phyloP scores from a whole-genome alignment of 2,888 invertebrate genomes.

The Acleris sparsana region DNA sequence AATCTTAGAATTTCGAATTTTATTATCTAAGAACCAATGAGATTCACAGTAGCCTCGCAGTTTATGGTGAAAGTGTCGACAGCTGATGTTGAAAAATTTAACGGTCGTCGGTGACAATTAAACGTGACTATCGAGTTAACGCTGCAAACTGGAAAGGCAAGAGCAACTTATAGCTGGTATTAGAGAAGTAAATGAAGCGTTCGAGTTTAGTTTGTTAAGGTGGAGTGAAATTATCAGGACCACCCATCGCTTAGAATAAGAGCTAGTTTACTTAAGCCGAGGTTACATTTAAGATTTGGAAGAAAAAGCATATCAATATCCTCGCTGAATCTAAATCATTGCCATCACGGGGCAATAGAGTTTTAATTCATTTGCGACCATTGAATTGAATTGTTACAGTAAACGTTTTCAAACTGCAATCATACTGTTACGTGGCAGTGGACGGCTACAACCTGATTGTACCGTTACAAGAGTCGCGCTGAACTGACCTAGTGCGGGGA shows the following conservation, averaged over 20 bases:
- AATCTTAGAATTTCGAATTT: neutral
- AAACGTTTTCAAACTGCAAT: slow-evolving; percentile 77
- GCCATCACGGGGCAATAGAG: slow-evolving; percentile 53
- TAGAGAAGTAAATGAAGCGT: slow-evolving; percentile 9
- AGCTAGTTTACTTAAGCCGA: slow-evolving; percentile 2
- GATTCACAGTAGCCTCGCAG: slow-evolving; percentile 1
- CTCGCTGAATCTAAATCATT: slow-evolving; percentile 29
- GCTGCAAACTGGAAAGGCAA: slow-evolving; percentile 20
- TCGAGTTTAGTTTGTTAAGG: slow-evolving; percentile 11
- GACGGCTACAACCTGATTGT: slow-evolving; percentile 79
- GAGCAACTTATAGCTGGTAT: slow-evolving; percentile 19
- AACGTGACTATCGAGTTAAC: slow-evolving; percentile 50
- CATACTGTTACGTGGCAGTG: slow-evolving; percentile 76
- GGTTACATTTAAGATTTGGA: slow-evolving; percentile 2
- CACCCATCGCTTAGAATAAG: slow-evolving; percentile 4
- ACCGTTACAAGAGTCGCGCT: slow-evolving; percentile 80
- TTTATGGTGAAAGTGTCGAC: slow-evolving; percentile 26
- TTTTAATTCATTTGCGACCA: slow-evolving; percentile 48
- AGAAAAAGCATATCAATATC: slow-evolving; percentile 11
- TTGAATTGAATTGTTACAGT: slow-evolving; percentile 55
- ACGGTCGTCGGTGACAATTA: slow-evolving; percentile 45
- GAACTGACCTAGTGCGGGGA: slow-evolving; percentile 82
- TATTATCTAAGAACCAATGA: neutral
- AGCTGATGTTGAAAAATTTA: slow-evolving; percentile 48
- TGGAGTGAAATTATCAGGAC: slow-evolving; percentile 8